Base-by-base conservation (phyloP, 2,113 vertebrate species). In the Erythrocercus mccallii region DNA sequence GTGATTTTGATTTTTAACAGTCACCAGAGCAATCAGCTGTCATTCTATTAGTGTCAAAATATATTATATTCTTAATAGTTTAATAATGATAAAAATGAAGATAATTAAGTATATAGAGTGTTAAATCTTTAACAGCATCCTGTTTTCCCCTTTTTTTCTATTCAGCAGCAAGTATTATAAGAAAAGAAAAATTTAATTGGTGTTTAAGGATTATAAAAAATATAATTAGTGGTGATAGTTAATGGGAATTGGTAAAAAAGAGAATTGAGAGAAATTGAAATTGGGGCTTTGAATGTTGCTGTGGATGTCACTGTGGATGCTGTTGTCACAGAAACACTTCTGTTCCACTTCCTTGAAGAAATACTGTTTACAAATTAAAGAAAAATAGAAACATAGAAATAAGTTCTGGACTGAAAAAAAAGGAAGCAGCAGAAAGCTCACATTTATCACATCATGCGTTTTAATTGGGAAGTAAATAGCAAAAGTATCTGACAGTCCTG, bases 381-480 rank as follows among this genome's bases (percentile, higher is more conserved):
- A 53, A 69, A 35, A 87, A 24, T 6, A 53, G 3, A 69, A 82
- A 51, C 2, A 23, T 38, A 44, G 21, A 82, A 82, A 51, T 35
- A 85, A 47, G 11, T 38, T 71, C 14, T 45, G 12, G 4, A 77
- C 7, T 31, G 16, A 62, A 57, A 66, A 56, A 69, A 58, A 56
- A 58, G 6, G 31, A 69, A 64, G 13, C 5, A 61, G 14, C 22
- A 80, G 15, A 61, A 86, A 74, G 2, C 2, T 35, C 8, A 25
- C 1, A 15, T 23, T 22, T 30, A 42, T 17, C 3, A 0, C 0
- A 1, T 30, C 17, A 21, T 12, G 42, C 27, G 6, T 51, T 88
- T 76, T 64, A 22, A 25, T 68, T 37, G 33, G 27, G 10, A 47
- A 68, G 2, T 22, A 30, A 12, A 15, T 27, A 4, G 15, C 64